phyloP scores from a whole-genome alignment of 1,140 invertebrate species.

The Lysiphlebus fabarum region DNA sequence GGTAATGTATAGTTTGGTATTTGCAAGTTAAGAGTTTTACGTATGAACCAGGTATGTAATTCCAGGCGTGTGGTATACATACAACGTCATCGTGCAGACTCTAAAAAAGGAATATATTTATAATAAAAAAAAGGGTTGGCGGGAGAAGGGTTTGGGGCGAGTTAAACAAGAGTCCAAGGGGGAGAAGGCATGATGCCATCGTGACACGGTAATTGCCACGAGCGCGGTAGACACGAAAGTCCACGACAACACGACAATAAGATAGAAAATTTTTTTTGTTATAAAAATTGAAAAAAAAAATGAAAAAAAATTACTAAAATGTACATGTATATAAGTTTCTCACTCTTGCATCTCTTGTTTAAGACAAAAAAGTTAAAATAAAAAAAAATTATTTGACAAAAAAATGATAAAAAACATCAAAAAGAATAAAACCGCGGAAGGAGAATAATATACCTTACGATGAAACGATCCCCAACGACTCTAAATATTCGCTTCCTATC shows the following conservation, averaged over 20 bases:
- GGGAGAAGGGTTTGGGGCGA: neutral
- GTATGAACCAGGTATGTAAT: conserved; percentile 17
- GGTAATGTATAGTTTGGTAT: too few relatives aligned
- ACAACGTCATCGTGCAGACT: conserved; percentile 15
- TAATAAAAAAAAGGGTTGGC: neutral
- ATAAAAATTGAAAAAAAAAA: too few relatives aligned
- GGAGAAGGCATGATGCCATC: conserved; percentile 26
- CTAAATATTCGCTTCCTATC: conserved; percentile 16
- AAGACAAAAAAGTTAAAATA: neutral
- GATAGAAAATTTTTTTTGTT: too few relatives aligned
- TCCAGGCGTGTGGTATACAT: conserved; percentile 14
- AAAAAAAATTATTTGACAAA: neutral
- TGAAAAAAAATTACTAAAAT: neutral
- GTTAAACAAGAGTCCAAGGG: conserved; percentile 3
- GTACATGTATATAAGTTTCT: neutral
- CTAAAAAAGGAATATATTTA: neutral
- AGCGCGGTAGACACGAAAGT: conserved; percentile 26
- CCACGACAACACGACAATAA: conserved; percentile 25
- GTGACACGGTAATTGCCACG: conserved; percentile 29
- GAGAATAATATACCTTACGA: conserved; percentile 1
- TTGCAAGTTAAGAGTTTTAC: neutral
- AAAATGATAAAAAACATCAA: neutral
- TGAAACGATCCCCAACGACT: conserved; percentile 15
- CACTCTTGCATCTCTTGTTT: neutral
- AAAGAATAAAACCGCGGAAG: neutral